A percentile compares a stretch with the other conserved stretches of the same genome.
These are phyloP conservation scores for Fulmarus glacialis DNA, from an alignment of 2,113 vertebrate genomes.

Conservation along the genomic window DNA sequence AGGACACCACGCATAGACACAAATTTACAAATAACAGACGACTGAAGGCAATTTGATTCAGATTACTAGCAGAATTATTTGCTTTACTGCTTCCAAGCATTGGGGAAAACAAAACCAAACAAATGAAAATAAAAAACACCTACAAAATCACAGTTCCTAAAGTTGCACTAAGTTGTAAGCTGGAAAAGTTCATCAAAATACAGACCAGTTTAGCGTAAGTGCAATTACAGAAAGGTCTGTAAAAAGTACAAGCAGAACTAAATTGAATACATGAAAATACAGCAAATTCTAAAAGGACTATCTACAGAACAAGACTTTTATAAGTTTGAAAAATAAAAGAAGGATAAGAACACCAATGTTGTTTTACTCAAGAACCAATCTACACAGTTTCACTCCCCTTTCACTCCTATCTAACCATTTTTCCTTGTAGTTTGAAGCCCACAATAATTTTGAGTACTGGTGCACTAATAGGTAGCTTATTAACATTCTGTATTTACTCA, in stretches of 20 bases:
- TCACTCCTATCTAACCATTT: not conserved
- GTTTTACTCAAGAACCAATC: not conserved
- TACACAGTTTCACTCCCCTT: not conserved
- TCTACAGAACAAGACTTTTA: not conserved
- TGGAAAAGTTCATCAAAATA: not conserved
- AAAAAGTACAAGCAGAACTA: not conserved
- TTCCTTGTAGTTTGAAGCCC: not conserved
- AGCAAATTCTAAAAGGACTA: not conserved
- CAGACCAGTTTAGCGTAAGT: not conserved
- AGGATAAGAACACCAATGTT: not conserved
- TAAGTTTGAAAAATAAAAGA: not conserved
- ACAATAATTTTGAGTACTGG: not conserved
- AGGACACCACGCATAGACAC: not conserved
- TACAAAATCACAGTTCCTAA: not conserved
- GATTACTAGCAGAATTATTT: not conserved
- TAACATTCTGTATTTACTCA: not conserved
- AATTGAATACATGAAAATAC: not conserved
- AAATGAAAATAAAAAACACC: not conserved
- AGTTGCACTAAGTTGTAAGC: not conserved
- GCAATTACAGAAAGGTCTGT: not conserved
- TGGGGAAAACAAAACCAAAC: not conserved
- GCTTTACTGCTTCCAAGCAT: not conserved
- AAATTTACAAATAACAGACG: not conserved
- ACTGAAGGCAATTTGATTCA: not conserved
- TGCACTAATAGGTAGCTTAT: not conserved